Base-by-base conservation (phyloP, 2,797 vertebrate species). In the Takifugu rubripes region DNA sequence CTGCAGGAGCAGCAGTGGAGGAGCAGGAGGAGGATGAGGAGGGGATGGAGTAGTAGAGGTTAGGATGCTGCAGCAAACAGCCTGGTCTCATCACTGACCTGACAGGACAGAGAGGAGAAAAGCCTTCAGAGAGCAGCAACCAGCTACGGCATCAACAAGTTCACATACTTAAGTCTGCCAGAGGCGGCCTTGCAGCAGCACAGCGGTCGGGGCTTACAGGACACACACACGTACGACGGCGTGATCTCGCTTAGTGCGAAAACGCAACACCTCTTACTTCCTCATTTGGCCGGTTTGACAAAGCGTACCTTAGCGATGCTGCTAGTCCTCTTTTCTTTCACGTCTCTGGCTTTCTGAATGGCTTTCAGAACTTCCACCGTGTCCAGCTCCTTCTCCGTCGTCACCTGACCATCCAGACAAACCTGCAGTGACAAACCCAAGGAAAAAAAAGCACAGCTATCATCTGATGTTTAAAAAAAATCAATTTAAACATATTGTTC, bases 351-450 rank as follows among this genome's bases (percentile, higher is more conserved):
- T 92, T 98, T 99, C 81, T 96, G 97, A 87, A 99, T 98, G 62
- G 97, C 97, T 88, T 99, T 99, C 40, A 99, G 75, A 49, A 99
- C 97, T 84, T 99, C 97, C 48, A 98, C 97, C 0, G 97, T 99
- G 84, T 99, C 97, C 52, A 98, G 77, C 65, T 99, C 97, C 71
- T 97, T 98, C 82, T 96, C 95, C 31, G 95, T 95, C 8, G 97
- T 96, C 52, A 74, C 61, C 3, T 69, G 85, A 51, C 88, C 84
- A 73, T 99, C 97, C 78, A 99, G 85, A 81, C 94, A 97, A 51
- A 99, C 92, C 97, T 99, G 74, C 50, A 47, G 6, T 60, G 3
- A 61, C 21, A 56, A 49, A 24, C 6, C 17, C 7, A 3, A 16
- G 17, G 16, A 46, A 21, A 46, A 40, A 40, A 40, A 40, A 14